Base-by-base conservation (phyloP, 1,140 invertebrate species). In the Bombus balteatus region DNA sequence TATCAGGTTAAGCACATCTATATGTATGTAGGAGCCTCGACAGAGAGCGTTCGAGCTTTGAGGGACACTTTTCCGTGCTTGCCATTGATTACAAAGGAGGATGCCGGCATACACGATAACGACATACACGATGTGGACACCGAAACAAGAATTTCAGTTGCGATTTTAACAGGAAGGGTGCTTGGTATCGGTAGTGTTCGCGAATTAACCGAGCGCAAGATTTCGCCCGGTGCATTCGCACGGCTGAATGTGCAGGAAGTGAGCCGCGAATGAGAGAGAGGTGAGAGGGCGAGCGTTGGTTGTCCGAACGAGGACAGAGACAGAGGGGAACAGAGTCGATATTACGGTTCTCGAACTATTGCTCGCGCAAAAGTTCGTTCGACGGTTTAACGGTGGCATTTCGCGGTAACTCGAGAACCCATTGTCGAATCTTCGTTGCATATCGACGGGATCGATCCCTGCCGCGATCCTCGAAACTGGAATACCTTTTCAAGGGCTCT, bases 131-230 rank as follows among this genome's bases (percentile, higher is more conserved):
- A 18, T 34, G 65, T 71, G 34, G 37, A 43, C 83, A 57, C 47
- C 18, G 43, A 39, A 72, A 81, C 83, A 68, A 66, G 78, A 81
- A 85, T 73, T 81, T 85, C 78, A 43, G 53, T 74, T 74, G 59
- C 37, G 78, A 81, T 81, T 85, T 74, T 43, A 57, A 15, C 70
- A 34, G 77, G 83, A 74, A 81, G 70, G 72, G 68, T 66, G 59
- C 22, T 18, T 6, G 68, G 41, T 73, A 73, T 84, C 81, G 32
- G 81, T n/a, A 37, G 81, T 78, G 81, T 87, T 75, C 81, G 66
- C 82, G 81, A 84, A 84, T 87, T 87, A 87, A 87, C 81, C 81
- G 82, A 84, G 81, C 68, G 86, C 68, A 57, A 87, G 81, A 81
- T 84, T 84, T 87, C 70, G 68, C 70, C 81, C 53, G 68, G 74